These are phyloP conservation scores for Barbus barbus DNA, from an alignment of 2,113 vertebrate genomes.

Conservation along the genomic window DNA sequence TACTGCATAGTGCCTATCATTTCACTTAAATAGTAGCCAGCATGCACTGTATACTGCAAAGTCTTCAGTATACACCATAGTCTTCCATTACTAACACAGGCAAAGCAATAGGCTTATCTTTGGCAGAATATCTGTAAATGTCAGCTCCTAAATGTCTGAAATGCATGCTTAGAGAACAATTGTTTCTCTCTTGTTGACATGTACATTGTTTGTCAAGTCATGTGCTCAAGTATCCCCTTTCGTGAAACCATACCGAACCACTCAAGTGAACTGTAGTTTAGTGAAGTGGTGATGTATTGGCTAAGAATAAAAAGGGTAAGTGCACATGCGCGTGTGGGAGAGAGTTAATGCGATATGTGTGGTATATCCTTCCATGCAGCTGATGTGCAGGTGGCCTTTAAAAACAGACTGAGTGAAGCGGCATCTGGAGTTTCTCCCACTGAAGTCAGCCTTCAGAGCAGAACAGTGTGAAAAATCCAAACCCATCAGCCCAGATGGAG, in stretches of 20 bases:
- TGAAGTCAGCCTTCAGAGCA: conserved; percentile 64
- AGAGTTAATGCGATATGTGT: conserved; percentile 10
- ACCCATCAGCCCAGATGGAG: conserved; percentile 55
- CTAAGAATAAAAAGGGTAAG: conserved; percentile 4
- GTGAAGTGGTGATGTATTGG: not conserved
- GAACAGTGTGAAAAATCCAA: conserved; percentile 58
- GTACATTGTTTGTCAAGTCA: not conserved
- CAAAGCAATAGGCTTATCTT: conserved; percentile 16
- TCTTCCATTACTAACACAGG: not conserved
- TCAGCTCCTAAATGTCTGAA: not conserved
- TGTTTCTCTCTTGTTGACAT: not conserved
- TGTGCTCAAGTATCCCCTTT: not conserved
- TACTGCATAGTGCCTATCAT: no score
- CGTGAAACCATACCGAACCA: not conserved
- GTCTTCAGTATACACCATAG: not conserved
- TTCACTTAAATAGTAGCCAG: no score
- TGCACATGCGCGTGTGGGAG: conserved; percentile 19
- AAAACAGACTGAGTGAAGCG: conserved; percentile 35
- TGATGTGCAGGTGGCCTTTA: conserved; percentile 56
- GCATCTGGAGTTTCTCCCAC: conserved; percentile 40
- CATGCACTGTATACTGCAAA: no score
- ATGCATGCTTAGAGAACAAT: not conserved
- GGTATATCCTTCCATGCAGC: conserved; percentile 16
- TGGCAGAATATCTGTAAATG: not conserved
- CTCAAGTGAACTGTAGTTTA: not conserved